phyloP scores from a whole-genome alignment of 2,113 vertebrate species.

The Hyperopisus bebe region DNA sequence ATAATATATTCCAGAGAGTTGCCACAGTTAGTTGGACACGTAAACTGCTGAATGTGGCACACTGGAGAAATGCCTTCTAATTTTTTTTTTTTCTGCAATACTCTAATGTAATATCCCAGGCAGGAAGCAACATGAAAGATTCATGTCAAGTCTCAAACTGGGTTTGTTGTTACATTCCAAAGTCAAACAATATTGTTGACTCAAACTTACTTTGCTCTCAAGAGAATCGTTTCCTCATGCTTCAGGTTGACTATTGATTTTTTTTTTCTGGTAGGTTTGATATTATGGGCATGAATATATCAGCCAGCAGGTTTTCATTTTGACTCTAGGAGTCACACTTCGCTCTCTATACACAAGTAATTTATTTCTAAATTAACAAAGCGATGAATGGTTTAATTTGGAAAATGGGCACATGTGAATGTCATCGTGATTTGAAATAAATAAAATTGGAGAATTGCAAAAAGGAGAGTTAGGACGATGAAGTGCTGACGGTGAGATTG shows the following conservation, averaged over 20 bases:
- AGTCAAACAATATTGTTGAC: constrained; percentile 6
- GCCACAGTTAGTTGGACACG: not conserved
- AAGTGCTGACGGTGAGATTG: constrained; percentile 14
- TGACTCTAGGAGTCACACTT: not conserved
- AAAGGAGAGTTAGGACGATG: not conserved
- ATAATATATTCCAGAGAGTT: constrained; percentile 10
- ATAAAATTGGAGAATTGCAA: constrained; percentile 7
- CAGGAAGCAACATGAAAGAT: constrained; percentile 9
- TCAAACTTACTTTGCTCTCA: not conserved
- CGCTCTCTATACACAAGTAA: not conserved
- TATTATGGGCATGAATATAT: not conserved
- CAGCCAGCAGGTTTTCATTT: not conserved
- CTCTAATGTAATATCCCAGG: not conserved
- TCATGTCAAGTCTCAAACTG: constrained; percentile 3
- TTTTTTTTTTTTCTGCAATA: not conserved
- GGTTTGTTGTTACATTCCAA: not conserved
- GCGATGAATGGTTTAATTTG: not conserved
- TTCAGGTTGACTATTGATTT: not conserved
- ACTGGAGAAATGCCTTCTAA: not conserved
- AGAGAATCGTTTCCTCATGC: not conserved
- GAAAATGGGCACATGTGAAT: constrained; percentile 7
- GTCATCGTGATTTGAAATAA: constrained; percentile 14
- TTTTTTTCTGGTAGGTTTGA: not conserved
- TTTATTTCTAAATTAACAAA: constrained; percentile 3
- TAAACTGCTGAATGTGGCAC: constrained; percentile 1